phyloP scores from a whole-genome alignment of 2,113 vertebrate species.

The Phrynosoma blainvillii region DNA sequence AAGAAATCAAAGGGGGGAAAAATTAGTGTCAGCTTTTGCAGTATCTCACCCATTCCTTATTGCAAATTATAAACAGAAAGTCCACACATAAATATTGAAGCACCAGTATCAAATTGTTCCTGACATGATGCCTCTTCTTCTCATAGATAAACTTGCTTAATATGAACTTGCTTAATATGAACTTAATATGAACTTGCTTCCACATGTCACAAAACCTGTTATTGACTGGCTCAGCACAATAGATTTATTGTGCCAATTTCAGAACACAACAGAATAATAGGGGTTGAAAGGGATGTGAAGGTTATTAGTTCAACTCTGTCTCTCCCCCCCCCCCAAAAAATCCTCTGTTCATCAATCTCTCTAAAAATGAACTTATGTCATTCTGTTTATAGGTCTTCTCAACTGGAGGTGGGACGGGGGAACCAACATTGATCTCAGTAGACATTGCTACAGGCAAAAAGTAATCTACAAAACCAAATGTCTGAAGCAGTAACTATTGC shows the following conservation, averaged over 20 bases:
- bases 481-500: neutral
- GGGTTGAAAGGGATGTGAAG: neutral
- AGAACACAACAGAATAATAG: neutral
- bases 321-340: neutral
- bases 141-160: neutral
- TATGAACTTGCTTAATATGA: neutral
- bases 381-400: neutral
- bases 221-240: neutral
- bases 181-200: neutral
- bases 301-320: neutral
- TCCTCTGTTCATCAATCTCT: neutral
- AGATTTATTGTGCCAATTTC: neutral
- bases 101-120: rapidly evolving
- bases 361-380: neutral
- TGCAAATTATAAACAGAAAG: rapidly evolving
- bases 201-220: neutral
- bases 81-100: neutral
- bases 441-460: neutral
- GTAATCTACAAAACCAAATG: neutral
- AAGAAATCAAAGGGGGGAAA: neutral
- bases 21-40: rapidly evolving
- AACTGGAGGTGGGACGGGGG: too few species aligned
- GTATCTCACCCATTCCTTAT: neutral
- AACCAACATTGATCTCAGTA: neutral
- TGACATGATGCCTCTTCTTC: neutral